These are phyloP conservation scores for Anastrepha ludens DNA, from an alignment of 1,140 invertebrate species.

Conservation along the genomic window DNA sequence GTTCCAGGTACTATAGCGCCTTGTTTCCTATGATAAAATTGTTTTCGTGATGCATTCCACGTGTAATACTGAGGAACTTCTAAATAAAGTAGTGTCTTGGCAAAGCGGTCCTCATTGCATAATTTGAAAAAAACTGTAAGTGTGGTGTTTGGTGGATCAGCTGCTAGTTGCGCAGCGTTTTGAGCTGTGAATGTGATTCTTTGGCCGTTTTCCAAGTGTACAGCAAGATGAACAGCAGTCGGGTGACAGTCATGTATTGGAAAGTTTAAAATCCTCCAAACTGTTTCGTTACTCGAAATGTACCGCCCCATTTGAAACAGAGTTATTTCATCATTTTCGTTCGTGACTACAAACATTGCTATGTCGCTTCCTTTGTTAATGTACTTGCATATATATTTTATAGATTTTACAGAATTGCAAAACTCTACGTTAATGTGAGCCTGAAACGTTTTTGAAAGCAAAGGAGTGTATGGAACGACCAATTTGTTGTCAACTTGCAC, in stretches of 20 bases:
- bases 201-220: background rate
- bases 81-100: background rate
- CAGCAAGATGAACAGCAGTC: background rate
- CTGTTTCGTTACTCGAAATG: background rate
- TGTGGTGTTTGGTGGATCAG: background rate
- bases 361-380: no score
- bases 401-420: no score
- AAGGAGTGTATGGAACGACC: slow-evolving; percentile 65
- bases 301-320: no score
- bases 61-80: background rate
- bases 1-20: background rate
- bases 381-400: no score
- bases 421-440: slow-evolving; percentile 19
- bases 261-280: background rate
- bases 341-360: no score
- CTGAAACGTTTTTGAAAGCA: slow-evolving; percentile 60
- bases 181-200: background rate
- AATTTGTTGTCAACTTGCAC: slow-evolving; percentile 63
- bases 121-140: background rate
- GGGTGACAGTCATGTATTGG: background rate
- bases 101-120: background rate
- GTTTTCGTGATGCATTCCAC: background rate
- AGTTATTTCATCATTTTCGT: no score
- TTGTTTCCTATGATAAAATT: background rate
- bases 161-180: background rate